Conservation (phyloP, 2,888 invertebrate species). For the Clitarchus hookeri region DNA sequence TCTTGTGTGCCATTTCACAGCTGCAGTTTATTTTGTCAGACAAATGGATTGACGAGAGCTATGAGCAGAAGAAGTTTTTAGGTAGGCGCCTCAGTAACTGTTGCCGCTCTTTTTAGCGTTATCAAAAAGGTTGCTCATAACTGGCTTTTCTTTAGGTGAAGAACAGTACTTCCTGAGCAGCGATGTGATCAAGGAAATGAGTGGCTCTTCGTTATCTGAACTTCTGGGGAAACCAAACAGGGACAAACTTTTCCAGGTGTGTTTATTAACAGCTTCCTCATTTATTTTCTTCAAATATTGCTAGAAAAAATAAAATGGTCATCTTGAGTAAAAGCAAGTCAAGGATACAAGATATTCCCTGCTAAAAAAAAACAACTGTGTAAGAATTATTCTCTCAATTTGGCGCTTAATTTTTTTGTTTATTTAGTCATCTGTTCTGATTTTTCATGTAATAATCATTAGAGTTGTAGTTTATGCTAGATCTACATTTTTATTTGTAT, state of each 20-base stretch:
- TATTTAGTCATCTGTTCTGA: too few species aligned
- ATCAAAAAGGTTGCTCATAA: not conserved
- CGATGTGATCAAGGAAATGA: not conserved
- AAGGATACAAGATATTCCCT: too few species aligned
- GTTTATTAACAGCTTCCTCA: not conserved
- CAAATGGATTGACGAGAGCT: not conserved
- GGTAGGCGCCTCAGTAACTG: not conserved
- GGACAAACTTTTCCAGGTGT: not conserved
- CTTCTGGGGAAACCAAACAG: not conserved
- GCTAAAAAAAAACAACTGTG: too few species aligned
- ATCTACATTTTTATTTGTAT: too few species aligned
- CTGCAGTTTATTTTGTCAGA: slow-evolving; percentile 4
- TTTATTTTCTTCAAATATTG: too few species aligned
- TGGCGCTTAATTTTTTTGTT: too few species aligned
- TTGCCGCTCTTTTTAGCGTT: not conserved
- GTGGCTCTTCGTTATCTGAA: not conserved
- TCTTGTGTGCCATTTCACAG: not conserved
- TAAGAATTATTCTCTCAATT: too few species aligned
- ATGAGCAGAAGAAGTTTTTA: not conserved
- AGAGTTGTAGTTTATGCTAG: too few species aligned
- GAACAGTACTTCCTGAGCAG: not conserved
- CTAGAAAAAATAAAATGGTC: too few species aligned
- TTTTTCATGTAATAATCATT: too few species aligned
- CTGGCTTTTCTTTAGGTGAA: not conserved
- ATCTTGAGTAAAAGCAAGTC: too few species aligned